These are phyloP conservation scores for Syndactyla subalaris DNA, from an alignment of 2,797 vertebrate genomes.

Conservation along the genomic window DNA sequence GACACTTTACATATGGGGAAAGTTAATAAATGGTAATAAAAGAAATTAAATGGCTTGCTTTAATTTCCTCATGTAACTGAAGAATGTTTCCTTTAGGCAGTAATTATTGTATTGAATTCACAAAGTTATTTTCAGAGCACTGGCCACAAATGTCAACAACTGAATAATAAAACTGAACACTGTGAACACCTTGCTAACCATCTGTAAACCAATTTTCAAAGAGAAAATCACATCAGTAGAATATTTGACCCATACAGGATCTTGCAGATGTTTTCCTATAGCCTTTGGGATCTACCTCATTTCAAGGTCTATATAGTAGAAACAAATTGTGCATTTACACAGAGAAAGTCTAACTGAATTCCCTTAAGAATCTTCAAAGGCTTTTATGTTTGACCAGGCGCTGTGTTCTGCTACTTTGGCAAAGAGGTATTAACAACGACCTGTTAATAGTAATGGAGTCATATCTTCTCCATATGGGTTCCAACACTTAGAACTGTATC, in stretches of 20 bases:
- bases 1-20: conserved; percentile 26
- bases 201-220: conserved; percentile 73
- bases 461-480: conserved; percentile 74
- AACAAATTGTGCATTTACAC: conserved; percentile 76
- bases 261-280: conserved; percentile 74
- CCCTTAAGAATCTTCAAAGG: conserved; percentile 68
- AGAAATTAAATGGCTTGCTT: conserved; percentile 5
- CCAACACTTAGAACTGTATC: conserved; percentile 46
- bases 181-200: conserved; percentile 66
- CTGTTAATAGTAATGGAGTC: conserved; percentile 67
- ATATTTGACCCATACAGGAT: conserved; percentile 68
- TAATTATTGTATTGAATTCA: conserved; percentile 40
- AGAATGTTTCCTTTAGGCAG: conserved; percentile 41
- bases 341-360: conserved; percentile 71
- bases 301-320: conserved; percentile 78
- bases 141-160: conserved; percentile 39
- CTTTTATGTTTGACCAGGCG: conserved; percentile 74
- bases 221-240: conserved; percentile 72
- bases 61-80: conserved; percentile 46
- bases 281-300: conserved; percentile 71
- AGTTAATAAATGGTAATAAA: conserved; percentile 58
- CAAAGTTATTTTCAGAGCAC: conserved; percentile 51
- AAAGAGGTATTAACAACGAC: conserved; percentile 75
- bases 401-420: conserved; percentile 76
- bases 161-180: conserved; percentile 60